These are phyloP conservation scores for Agonopterix arenella DNA, from an alignment of 2,888 invertebrate species.

Conservation along the genomic window DNA sequence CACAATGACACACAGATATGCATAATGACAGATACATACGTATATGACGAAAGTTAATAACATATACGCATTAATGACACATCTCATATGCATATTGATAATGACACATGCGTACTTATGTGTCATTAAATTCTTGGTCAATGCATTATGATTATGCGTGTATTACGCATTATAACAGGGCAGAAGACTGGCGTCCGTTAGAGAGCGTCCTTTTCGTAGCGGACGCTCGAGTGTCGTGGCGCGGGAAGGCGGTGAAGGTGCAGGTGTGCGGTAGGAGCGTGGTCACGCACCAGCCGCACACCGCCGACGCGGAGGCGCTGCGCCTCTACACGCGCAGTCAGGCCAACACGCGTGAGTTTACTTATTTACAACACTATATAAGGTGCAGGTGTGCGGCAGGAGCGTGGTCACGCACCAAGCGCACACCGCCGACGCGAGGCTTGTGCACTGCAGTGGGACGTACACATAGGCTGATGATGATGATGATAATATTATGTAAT, in stretches of 20 bases:
- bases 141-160: too few relatives aligned
- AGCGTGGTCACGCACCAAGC: conserved; percentile 87
- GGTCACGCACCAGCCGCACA: conserved; percentile 84
- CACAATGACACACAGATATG: too few relatives aligned
- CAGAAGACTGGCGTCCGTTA: conserved; percentile 81
- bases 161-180: conserved; percentile 50
- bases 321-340: conserved; percentile 69
- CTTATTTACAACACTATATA: neutral
- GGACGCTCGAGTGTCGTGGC: conserved; percentile 80
- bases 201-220: conserved; percentile 84
- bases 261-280: conserved; percentile 76
- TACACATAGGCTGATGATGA: too few relatives aligned
- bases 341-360: conserved; percentile 43
- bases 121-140: too few relatives aligned
- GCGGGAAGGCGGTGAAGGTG: conserved; percentile 66
- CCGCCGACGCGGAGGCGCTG: conserved; percentile 77
- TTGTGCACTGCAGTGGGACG: too few relatives aligned
- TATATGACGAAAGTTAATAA: too few relatives aligned
- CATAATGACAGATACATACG: too few relatives aligned
- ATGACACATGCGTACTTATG: too few relatives aligned
- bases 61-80: too few relatives aligned
- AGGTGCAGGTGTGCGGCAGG: conserved; percentile 66
- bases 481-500: too few relatives aligned
- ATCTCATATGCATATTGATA: too few relatives aligned
- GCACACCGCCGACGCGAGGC: conserved; percentile 77